Conservation (phyloP, 1,140 invertebrate species). For the Drosophila bipectinata region DNA sequence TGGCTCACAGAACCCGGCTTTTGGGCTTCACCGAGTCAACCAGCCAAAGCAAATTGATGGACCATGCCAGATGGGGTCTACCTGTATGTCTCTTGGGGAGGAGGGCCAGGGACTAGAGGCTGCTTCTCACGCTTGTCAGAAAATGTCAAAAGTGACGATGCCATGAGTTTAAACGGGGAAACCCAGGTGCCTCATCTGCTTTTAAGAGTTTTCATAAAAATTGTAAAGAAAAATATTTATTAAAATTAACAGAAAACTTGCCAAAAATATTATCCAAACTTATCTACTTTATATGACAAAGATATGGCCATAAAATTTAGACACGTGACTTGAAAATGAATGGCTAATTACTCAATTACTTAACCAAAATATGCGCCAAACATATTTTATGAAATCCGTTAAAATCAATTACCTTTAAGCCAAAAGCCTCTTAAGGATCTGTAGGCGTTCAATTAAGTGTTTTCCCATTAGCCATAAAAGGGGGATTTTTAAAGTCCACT, state of each 20-base stretch:
- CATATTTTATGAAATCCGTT: conserved; percentile 38
- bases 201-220: neutral
- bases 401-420: conserved; percentile 38
- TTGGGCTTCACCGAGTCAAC: conserved; percentile 11
- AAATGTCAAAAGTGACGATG: conserved; percentile 77
- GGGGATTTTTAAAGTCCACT: conserved; percentile 5
- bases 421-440: conserved; percentile 41
- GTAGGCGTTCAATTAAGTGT: conserved; percentile 36
- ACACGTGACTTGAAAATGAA: neutral
- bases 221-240: neutral
- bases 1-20: conserved; percentile 25
- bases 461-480: conserved; percentile 40
- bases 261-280: no score
- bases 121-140: conserved; percentile 79
- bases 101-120: conserved; percentile 5
- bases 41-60: conserved; percentile 62
- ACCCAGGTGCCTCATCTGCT: conserved; percentile 19
- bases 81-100: neutral
- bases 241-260: neutral
- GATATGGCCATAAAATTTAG: neutral
- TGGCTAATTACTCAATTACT: conserved; percentile 14
- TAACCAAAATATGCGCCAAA: neutral
- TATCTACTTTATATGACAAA: neutral
- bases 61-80: conserved; percentile 42
- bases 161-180: conserved; percentile 36